phyloP scores from a whole-genome alignment of 2,888 invertebrate genomes.

The Argyresthia goedartella region DNA sequence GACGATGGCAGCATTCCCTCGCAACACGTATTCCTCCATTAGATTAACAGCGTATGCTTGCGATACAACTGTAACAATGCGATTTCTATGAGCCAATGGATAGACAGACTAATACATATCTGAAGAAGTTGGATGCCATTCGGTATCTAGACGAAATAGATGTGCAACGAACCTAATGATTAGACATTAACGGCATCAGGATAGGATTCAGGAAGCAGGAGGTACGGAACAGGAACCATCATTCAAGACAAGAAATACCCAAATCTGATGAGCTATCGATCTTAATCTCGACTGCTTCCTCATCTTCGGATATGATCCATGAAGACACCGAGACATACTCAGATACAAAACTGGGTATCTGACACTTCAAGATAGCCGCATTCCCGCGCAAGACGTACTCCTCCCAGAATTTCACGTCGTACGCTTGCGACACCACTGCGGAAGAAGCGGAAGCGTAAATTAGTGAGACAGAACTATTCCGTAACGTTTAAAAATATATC shows the following conservation, averaged over 20 bases:
- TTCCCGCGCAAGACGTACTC: constrained; percentile 92
- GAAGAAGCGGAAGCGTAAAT: constrained; percentile 8
- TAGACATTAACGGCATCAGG: neutral
- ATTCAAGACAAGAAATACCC: constrained; percentile 28
- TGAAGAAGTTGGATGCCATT: too few relatives aligned
- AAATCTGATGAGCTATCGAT: constrained; percentile 38
- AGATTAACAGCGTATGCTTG: constrained; percentile 92
- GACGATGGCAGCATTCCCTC: constrained; percentile 91
- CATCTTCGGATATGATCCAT: constrained; percentile 86
- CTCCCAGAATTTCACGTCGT: constrained; percentile 92
- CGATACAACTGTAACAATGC: constrained; percentile 84
- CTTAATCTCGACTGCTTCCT: constrained; percentile 52
- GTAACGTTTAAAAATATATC: too few relatives aligned
- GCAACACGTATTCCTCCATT: constrained; percentile 92
- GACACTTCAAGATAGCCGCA: constrained; percentile 92
- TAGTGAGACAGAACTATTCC: neutral
- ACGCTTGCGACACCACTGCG: constrained; percentile 91
- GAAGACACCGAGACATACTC: constrained; percentile 89
- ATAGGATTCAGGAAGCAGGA: neutral
- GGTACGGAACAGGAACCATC: neutral
- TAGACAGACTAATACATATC: neutral
- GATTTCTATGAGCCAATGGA: constrained; percentile 5
- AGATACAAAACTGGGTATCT: constrained; percentile 93
- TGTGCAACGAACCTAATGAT: neutral
- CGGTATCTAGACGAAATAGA: neutral